phyloP scores from a whole-genome alignment of 2,888 invertebrate species.

The Girardia tigrina region DNA sequence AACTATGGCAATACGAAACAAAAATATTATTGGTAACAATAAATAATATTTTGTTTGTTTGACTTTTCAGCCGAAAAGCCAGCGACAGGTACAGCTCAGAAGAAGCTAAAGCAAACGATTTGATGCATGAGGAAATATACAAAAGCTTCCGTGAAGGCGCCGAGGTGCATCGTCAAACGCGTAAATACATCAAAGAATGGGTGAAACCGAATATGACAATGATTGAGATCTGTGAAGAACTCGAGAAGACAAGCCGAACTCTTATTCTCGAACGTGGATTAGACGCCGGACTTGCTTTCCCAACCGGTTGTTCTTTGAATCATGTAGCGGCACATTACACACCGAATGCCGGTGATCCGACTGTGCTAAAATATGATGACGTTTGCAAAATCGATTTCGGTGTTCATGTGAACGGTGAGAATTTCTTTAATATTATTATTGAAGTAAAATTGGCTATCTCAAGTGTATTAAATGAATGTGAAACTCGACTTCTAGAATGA shows the following conservation, averaged over 20 bases:
- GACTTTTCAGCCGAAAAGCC: conserved; percentile 58
- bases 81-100: conserved; percentile 62
- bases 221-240: conserved; percentile 72
- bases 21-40: neutral
- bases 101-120: conserved; percentile 70
- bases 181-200: conserved; percentile 76
- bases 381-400: conserved; percentile 98
- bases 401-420: conserved; percentile 77
- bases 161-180: conserved; percentile 76
- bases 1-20: no score
- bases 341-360: conserved; percentile 90
- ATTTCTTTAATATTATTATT: no score
- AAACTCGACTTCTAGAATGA: no score
- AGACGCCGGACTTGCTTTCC: conserved; percentile 72
- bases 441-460: no score
- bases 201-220: conserved; percentile 97
- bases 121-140: conserved; percentile 77
- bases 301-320: conserved; percentile 83
- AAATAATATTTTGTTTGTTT: neutral
- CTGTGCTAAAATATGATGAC: conserved; percentile 82
- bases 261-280: conserved; percentile 85
- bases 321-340: conserved; percentile 99
- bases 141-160: conserved; percentile 86
- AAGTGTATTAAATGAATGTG: no score
- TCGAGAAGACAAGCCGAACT: conserved; percentile 76